Evolutionary conservation across 2,113 vertebrate genomes (phyloP).

Genomic region (Scartelaos histophorus): DNA sequence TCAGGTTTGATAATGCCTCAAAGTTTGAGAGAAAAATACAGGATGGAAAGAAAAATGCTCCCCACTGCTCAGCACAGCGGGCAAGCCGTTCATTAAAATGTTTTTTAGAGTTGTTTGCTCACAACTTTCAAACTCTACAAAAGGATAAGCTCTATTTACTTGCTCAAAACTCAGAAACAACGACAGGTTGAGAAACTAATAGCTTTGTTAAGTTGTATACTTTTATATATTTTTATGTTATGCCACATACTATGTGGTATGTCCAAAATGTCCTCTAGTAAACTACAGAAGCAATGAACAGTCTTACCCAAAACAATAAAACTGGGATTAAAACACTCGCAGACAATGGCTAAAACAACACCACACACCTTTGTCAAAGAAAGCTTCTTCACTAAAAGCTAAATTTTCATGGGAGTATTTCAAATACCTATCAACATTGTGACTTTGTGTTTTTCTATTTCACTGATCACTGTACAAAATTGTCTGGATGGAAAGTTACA

Average conservation of each 20-base stretch:
- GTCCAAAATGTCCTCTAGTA: constrained; percentile 55
- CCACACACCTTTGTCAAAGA: constrained; percentile 41
- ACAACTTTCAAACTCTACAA: constrained; percentile 76
- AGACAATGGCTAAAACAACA: constrained; percentile 63
- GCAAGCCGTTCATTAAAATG: constrained; percentile 59
- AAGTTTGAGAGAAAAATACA: constrained; percentile 66
- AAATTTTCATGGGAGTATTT: constrained; percentile 54
- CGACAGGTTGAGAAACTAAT: constrained; percentile 63
- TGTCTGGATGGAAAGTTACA: constrained; percentile 39
- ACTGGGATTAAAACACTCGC: constrained; percentile 52
- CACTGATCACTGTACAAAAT: constrained; percentile 59
- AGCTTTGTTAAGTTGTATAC: constrained; percentile 55
- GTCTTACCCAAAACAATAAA: constrained; percentile 43
- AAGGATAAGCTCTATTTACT: constrained; percentile 57
- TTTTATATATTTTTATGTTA: constrained; percentile 65
- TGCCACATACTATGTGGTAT: constrained; percentile 65
- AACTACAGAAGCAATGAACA: constrained; percentile 65
- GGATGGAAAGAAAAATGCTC: constrained; percentile 58
- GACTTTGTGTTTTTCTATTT: constrained; percentile 41
- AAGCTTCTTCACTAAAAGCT: constrained; percentile 53
- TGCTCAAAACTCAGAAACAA: constrained; percentile 63
- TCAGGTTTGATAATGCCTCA: constrained; percentile 85
- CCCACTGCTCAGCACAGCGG: constrained; percentile 49
- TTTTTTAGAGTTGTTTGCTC: constrained; percentile 75
- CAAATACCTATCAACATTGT: constrained; percentile 55